Base-by-base conservation (phyloP, 2,888 invertebrate genomes). In the Pedicia rivosa region DNA sequence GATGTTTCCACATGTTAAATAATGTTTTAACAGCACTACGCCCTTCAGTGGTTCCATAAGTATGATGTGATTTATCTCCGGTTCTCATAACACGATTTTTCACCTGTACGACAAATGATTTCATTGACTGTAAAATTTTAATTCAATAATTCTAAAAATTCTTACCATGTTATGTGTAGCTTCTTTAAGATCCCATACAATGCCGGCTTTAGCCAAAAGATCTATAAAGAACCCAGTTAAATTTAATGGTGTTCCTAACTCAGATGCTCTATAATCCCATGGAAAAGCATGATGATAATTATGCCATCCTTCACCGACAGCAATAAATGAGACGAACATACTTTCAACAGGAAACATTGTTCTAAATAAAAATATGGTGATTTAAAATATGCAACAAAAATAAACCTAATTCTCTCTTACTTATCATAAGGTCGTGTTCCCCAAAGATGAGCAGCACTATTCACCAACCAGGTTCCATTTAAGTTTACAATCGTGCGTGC, bases 231-330 rank as follows among this genome's bases (percentile, higher is more conserved):
- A 48, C 0, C 78, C 74, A 1, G 82, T 79, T 0, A 67, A 19
- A 53, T 82, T 82, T 12, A 68, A 49, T 29, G 49, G 49, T 20
- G 55, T 47, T 2, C 80, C 79, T 5, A 81, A 63, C 55, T 88
- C 87, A 2, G 83, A 74, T 1, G 87, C 78, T 49, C 81, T 78
- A 65, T 88, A 88, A 58, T 88, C 87, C 75, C 80, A 82, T 0
- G 87, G 87, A 58, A 87, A 88, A 0, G 78, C 75, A 59, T 88
- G 87, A 57, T 88, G 88, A 56, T 83, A 88, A 59, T 88, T 88
- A 62, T 88, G 87, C 78, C 82, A 88, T 7, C 88, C 87, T 54
- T 83, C 83, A 1, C 83, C 83, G 51, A 78, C 62, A 0, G 79
- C 71, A n/a, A 74, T 50, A 0, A 77, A 44, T 0, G 81, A 70